Conservation (phyloP, 2,888 invertebrate species). For the Chloromyia formosa region DNA sequence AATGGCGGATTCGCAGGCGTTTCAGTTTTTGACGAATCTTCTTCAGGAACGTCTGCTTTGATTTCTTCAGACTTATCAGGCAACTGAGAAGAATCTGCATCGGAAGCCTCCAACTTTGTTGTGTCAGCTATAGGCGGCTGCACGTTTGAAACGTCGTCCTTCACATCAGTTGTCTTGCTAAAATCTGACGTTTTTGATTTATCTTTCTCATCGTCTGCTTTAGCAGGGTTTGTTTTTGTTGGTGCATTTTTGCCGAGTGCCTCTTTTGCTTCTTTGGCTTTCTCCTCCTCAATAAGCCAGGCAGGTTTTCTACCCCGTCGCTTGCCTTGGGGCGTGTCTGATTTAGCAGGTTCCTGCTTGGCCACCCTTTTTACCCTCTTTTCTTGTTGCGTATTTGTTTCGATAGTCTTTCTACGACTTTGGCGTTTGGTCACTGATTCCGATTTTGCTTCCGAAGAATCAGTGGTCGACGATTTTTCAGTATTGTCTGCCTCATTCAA, state of each 20-base stretch:
- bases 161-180: neutral
- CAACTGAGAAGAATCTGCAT: no score
- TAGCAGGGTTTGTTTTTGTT: neutral
- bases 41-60: neutral
- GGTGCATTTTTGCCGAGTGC: neutral
- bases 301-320: neutral
- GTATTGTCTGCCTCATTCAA: neutral
- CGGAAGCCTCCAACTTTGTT: neutral
- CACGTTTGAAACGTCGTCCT: neutral
- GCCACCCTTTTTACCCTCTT: neutral
- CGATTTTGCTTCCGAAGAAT: neutral
- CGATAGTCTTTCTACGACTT: neutral
- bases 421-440: neutral
- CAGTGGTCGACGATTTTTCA: neutral
- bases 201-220: neutral
- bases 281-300: neutral
- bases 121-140: neutral
- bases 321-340: neutral
- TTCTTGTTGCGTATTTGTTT: neutral
- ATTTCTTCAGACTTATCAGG: neutral
- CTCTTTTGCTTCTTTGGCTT: neutral
- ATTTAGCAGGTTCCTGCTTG: neutral
- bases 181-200: neutral
- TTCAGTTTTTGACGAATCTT: constrained; percentile 46
- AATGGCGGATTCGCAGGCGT: neutral